Percentiles rank a stretch among this genome's conserved stretches.
Conservation (phyloP, 2,113 vertebrate genomes). For the Dendropsophus ebraccatus region DNA sequence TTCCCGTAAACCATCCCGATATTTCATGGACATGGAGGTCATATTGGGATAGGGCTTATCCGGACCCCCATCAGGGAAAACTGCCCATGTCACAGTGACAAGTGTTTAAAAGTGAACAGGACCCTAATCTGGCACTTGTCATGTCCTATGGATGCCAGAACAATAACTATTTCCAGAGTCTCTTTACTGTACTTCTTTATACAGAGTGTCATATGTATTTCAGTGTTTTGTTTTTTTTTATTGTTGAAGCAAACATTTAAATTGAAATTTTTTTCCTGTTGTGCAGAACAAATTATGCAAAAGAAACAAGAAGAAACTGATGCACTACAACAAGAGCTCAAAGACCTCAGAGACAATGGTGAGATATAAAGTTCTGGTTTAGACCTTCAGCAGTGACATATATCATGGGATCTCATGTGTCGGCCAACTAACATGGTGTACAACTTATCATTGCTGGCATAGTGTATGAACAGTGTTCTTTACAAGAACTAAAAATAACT, state of each 20-base stretch:
- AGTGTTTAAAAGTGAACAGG: too few species aligned
- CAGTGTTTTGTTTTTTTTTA: background rate
- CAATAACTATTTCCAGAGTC: background rate
- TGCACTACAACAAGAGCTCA: constrained; percentile 70
- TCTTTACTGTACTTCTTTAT: background rate
- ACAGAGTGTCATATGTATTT: background rate
- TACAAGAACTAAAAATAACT: too few species aligned
- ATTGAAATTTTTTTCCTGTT: background rate
- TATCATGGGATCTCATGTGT: background rate
- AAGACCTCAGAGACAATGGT: constrained; percentile 73
- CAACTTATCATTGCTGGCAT: too few species aligned
- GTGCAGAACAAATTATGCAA: constrained; percentile 71
- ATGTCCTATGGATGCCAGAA: background rate
- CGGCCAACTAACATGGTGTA: too few species aligned
- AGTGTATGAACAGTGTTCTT: too few species aligned
- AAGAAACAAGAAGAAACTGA: constrained; percentile 73
- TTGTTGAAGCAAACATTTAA: background rate
- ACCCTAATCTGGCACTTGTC: background rate
- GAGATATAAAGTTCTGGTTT: constrained; percentile 61
- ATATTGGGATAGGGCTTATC: too few species aligned
- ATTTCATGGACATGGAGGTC: too few species aligned
- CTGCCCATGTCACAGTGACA: too few species aligned
- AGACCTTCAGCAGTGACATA: too few species aligned
- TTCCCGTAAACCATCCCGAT: too few species aligned
- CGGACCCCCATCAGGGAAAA: too few species aligned